Conservation (phyloP, 1,140 invertebrate genomes). For the Mesaphorura yosii region DNA sequence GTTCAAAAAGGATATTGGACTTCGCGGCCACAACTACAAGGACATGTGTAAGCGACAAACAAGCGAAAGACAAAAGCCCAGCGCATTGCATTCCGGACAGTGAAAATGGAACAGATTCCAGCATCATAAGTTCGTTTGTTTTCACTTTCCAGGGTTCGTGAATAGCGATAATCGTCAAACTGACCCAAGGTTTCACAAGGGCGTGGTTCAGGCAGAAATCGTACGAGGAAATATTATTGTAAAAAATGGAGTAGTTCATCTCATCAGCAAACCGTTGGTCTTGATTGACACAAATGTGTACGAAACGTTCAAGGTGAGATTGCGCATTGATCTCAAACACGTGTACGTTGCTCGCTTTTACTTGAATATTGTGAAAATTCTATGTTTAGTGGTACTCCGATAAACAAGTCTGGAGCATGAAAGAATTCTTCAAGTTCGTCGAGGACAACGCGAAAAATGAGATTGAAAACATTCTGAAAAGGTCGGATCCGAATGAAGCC, state of each 20-base stretch:
- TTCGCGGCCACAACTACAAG: too few relatives aligned
- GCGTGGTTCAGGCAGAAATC: conserved; percentile 76
- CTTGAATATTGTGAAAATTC: neutral
- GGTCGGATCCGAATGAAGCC: neutral
- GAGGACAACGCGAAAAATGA: conserved; percentile 45
- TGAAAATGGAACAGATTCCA: neutral
- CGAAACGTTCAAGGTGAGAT: conserved; percentile 66
- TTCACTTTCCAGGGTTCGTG: conserved; percentile 54
- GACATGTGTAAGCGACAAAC: too few relatives aligned
- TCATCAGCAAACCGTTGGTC: conserved; percentile 80
- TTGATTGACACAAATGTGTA: conserved; percentile 70
- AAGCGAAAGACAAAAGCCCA: too few relatives aligned
- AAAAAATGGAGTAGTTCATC: conserved; percentile 78
- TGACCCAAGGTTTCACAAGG: conserved; percentile 57
- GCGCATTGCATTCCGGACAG: too few relatives aligned
- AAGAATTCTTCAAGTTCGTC: conserved; percentile 63
- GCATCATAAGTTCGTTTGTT: neutral
- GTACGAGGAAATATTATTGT: conserved; percentile 81
- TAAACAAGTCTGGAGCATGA: conserved; percentile 6
- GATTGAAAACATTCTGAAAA: neutral
- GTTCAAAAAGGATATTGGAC: neutral
- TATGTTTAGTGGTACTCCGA: neutral
- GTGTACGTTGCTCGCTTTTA: neutral
- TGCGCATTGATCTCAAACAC: neutral
- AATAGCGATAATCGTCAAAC: conserved; percentile 60